Percentiles rank a stretch among this genome's conserved stretches.
Conservation (phyloP, 1,140 invertebrate species). For the Goniozus legneri region DNA sequence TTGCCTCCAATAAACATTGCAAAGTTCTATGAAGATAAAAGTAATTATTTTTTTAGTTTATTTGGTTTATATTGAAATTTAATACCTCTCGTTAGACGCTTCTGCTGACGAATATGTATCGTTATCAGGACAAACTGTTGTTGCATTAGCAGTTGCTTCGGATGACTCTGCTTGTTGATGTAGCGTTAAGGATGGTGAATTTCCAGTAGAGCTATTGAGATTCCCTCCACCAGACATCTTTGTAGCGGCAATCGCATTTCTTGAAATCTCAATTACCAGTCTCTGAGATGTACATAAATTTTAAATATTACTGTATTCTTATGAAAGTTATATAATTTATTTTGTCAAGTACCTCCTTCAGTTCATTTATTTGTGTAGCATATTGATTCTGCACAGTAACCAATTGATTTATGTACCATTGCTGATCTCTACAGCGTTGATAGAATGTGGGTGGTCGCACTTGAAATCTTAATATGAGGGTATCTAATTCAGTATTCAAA, state of each 20-base stretch:
- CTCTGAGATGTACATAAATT: constrained; percentile 52
- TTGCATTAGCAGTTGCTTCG: constrained; percentile 24
- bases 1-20: no score
- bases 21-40: no score
- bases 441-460: constrained; percentile 90
- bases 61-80: no score
- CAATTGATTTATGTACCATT: constrained; percentile 89
- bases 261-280: constrained; percentile 68
- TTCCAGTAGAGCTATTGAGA: constrained; percentile 19
- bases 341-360: constrained; percentile 68
- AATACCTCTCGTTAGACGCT: no score
- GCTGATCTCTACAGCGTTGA: constrained; percentile 88
- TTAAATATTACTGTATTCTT: background rate
- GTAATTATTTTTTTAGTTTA: no score
- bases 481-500: constrained; percentile 70
- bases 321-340: constrained; percentile 7
- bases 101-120: no score
- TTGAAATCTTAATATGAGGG: constrained; percentile 81
- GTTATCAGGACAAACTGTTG: constrained; percentile 13
- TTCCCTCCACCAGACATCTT: constrained; percentile 32
- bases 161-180: constrained; percentile 25
- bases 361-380: constrained; percentile 76
- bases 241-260: constrained; percentile 60
- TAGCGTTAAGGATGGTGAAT: constrained; percentile 15
- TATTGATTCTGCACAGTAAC: constrained; percentile 78